Percentiles rank a stretch among this genome's conserved stretches.
phyloP scores from a whole-genome alignment of 2,113 vertebrate species.

The Poeciliopsis retropinna region DNA sequence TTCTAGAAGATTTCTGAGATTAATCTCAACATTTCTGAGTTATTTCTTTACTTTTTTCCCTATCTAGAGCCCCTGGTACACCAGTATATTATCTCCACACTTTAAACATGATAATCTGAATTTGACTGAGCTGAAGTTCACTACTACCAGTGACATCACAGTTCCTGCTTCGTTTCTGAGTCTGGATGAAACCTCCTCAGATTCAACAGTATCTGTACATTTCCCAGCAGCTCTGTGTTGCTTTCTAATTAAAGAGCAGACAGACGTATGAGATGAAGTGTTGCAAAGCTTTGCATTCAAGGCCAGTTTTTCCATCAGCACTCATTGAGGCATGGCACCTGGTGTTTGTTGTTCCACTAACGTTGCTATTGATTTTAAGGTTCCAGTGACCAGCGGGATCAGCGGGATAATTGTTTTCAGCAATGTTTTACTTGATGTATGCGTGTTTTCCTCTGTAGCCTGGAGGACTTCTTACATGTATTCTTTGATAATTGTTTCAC shows the following conservation, averaged over 20 bases:
- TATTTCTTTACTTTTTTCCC: no score
- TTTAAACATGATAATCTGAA: slow-evolving; percentile 45
- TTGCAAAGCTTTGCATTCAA: slow-evolving; percentile 6
- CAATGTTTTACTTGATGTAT: slow-evolving; percentile 75
- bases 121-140: slow-evolving; percentile 42
- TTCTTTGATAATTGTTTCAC: slow-evolving; percentile 79
- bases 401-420: slow-evolving; percentile 73
- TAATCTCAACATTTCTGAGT: no score
- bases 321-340: slow-evolving; percentile 6
- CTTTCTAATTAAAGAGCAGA: slow-evolving; percentile 8
- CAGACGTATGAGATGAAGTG: slow-evolving; percentile 17
- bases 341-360: slow-evolving; percentile 56
- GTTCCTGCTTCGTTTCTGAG: slow-evolving; percentile 30
- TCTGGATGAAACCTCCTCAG: slow-evolving; percentile 36
- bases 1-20: no score
- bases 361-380: slow-evolving; percentile 69
- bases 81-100: not conserved
- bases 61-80: no score
- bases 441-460: slow-evolving; percentile 71
- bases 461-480: slow-evolving; percentile 70
- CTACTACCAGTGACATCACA: slow-evolving; percentile 51
- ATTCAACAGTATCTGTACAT: slow-evolving; percentile 13
- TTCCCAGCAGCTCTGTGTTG: not conserved
- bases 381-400: slow-evolving; percentile 74
- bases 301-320: slow-evolving; percentile 26